Conservation (phyloP, 2,113 vertebrate species). For the Esox niger region DNA sequence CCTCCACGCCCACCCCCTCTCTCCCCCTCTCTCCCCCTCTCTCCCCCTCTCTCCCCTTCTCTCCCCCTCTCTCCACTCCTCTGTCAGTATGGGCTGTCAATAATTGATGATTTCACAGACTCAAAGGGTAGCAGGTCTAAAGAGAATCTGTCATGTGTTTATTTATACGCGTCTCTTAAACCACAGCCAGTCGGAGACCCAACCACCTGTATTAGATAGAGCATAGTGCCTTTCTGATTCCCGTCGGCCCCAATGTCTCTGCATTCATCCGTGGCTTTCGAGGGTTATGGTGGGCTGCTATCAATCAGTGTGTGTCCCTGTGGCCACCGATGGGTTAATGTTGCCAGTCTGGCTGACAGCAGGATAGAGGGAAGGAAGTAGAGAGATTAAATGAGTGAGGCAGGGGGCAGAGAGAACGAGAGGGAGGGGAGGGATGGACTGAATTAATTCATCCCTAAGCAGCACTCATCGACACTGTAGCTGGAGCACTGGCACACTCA, state of each 20-base stretch:
- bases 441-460: constrained; percentile 68
- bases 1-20: constrained; percentile 16
- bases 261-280: background rate
- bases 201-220: constrained; percentile 13
- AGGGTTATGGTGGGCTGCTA: background rate
- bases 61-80: constrained; percentile 66
- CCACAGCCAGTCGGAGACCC: constrained; percentile 24
- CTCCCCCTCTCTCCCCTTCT: constrained; percentile 30
- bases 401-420: constrained; percentile 64
- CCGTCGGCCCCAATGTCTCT: constrained; percentile 1
- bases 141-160: constrained; percentile 54
- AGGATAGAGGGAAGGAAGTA: constrained; percentile 64
- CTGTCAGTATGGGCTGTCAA: constrained; percentile 67
- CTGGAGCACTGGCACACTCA: constrained; percentile 51
- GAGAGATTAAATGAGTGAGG: constrained; percentile 73
- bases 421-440: constrained; percentile 67
- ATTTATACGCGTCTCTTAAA: constrained; percentile 44
- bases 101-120: constrained; percentile 73
- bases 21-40: constrained; percentile 10
- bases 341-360: constrained; percentile 64
- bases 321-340: constrained; percentile 64
- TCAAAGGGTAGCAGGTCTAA: constrained; percentile 73
- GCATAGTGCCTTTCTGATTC: constrained; percentile 16
- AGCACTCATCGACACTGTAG: constrained; percentile 74
- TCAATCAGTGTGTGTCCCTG: constrained; percentile 26